These are phyloP conservation scores for Styela plicata DNA, from an alignment of 23 tunicate genomes.

Conservation along the genomic window DNA sequence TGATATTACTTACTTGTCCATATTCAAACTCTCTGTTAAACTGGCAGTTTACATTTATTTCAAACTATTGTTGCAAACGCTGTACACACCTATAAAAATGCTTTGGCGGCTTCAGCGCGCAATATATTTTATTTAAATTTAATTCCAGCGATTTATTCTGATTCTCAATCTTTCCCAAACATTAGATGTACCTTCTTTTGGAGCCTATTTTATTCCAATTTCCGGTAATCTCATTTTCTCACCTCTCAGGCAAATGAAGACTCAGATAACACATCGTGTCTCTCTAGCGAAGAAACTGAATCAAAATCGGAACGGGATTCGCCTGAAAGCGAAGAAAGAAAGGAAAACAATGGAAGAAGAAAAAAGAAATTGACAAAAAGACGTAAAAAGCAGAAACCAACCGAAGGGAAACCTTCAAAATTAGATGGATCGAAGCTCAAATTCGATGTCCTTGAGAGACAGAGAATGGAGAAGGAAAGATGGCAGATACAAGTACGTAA, in stretches of 20 bases:
- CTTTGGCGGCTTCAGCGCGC: too few relatives aligned
- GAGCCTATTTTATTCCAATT: too few relatives aligned
- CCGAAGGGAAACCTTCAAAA: conserved; percentile 47
- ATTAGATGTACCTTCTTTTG: too few relatives aligned
- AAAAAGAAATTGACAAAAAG: conserved; percentile 28
- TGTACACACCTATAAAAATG: too few relatives aligned
- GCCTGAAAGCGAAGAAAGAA: background rate
- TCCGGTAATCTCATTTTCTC: too few relatives aligned
- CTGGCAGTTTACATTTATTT: too few relatives aligned
- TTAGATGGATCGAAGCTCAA: conserved; percentile 50
- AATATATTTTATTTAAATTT: too few relatives aligned
- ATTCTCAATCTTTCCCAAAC: too few relatives aligned
- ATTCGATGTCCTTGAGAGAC: conserved; percentile 68
- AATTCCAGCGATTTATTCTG: too few relatives aligned
- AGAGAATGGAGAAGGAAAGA: conserved; percentile 73
- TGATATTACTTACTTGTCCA: too few relatives aligned
- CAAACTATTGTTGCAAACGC: too few relatives aligned
- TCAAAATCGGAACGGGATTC: background rate
- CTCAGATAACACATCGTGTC: background rate
- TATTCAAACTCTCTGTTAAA: too few relatives aligned
- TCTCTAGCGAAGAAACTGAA: background rate
- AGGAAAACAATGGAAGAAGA: background rate
- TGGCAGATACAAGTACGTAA: conserved; percentile 70
- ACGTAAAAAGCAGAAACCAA: conserved; percentile 30
- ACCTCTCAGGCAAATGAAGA: background rate